Conservation (phyloP, 1,140 invertebrate species). For the Cryptotermes secundus region DNA sequence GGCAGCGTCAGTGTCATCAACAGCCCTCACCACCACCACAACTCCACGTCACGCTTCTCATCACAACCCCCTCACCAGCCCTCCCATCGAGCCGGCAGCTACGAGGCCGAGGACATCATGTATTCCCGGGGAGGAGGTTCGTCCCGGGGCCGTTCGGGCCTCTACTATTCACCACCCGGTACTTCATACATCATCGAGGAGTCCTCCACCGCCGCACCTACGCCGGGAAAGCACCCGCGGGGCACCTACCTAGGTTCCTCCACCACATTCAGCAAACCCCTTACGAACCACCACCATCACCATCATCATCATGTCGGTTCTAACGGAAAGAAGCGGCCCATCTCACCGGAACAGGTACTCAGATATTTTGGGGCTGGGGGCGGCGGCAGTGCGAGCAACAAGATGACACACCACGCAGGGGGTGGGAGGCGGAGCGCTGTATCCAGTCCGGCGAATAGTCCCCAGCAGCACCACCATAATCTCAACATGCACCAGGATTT, state of each 20-base stretch:
- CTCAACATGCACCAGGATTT: conserved; percentile 66
- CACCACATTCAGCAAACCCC: conserved; percentile 20
- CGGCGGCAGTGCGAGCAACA: conserved; percentile 49
- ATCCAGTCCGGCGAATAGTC: conserved; percentile 40
- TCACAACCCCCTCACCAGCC: conserved; percentile 19
- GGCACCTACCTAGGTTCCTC: conserved; percentile 60
- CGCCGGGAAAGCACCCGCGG: conserved; percentile 56
- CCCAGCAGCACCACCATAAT: conserved; percentile 54
- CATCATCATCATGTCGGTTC: conserved; percentile 41
- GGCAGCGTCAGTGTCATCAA: not conserved
- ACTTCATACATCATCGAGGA: conserved; percentile 84
- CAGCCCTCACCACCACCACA: conserved; percentile 26
- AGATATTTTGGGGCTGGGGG: conserved; percentile 48
- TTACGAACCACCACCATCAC: conserved; percentile 42
- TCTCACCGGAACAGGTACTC: conserved; percentile 68
- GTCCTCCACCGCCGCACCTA: conserved; percentile 62
- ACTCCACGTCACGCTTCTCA: conserved; percentile 20
- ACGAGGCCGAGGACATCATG: conserved; percentile 28
- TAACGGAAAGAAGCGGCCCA: conserved; percentile 64
- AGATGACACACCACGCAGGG: not conserved
- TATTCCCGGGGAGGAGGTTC: conserved; percentile 13
- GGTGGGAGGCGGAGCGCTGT: conserved; percentile 41
- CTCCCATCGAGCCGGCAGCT: not conserved
- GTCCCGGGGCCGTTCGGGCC: conserved; percentile 38
- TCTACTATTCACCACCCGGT: conserved; percentile 60